Conservation (phyloP, 2,113 vertebrate species). For the Emberiza fucata region DNA sequence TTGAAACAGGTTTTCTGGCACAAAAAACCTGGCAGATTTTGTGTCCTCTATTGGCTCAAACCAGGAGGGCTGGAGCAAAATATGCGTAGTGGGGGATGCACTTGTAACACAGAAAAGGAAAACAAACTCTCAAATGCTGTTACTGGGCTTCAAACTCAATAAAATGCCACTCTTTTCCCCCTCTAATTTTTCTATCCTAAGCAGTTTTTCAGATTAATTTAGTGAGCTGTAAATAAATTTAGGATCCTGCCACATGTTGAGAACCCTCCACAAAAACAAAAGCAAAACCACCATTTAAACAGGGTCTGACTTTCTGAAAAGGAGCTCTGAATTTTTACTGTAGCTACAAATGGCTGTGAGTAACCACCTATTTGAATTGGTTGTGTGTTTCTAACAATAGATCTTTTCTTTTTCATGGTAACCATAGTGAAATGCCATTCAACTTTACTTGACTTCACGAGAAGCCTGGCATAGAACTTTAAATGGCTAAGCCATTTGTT, state of each 20-base stretch:
- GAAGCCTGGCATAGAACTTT: not conserved
- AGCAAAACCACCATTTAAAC: not conserved
- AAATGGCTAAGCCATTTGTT: not conserved
- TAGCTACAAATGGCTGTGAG: slow-evolving; percentile 7
- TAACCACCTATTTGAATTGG: slow-evolving; percentile 56
- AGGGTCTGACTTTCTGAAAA: not conserved
- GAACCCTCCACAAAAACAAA: not conserved
- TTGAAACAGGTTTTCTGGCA: not conserved
- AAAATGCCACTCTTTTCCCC: not conserved
- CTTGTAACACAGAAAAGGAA: not conserved
- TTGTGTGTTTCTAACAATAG: slow-evolving; percentile 19
- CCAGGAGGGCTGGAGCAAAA: not conserved
- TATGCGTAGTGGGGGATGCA: not conserved
- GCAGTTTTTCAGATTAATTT: not conserved
- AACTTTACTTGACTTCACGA: slow-evolving; percentile 22
- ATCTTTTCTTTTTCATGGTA: slow-evolving; percentile 13
- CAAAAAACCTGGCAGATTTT: not conserved
- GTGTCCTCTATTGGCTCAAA: not conserved
- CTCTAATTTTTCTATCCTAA: not conserved
- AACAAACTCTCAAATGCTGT: not conserved
- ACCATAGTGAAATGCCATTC: slow-evolving; percentile 26
- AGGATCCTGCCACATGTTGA: not conserved
- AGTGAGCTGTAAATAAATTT: not conserved
- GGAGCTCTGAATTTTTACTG: slow-evolving; percentile 20
- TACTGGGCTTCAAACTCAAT: not conserved